These are phyloP conservation scores for Sipha flava DNA, from an alignment of 1,140 invertebrate species.

Conservation along the genomic window DNA sequence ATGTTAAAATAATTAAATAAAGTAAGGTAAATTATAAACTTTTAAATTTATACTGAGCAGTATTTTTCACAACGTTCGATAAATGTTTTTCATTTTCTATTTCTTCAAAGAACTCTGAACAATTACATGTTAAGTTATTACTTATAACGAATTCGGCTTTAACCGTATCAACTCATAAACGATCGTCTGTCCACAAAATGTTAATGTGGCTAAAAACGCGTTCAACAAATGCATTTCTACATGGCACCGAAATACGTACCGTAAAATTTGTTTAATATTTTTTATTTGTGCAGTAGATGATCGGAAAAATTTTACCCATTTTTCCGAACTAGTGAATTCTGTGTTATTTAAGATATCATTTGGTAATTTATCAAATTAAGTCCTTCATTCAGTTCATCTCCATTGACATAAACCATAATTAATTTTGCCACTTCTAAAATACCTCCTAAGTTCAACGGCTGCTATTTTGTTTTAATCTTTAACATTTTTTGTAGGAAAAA, in stretches of 20 bases:
- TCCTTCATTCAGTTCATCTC: too few relatives aligned
- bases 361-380: too few relatives aligned
- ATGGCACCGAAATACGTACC: background rate
- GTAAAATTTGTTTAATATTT: background rate
- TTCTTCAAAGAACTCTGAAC: background rate
- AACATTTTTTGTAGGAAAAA: background rate
- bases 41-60: too few relatives aligned
- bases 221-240: background rate
- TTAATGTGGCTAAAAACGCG: background rate
- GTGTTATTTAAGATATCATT: too few relatives aligned
- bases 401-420: too few relatives aligned
- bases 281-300: background rate
- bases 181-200: background rate
- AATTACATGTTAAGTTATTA: background rate
- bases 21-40: too few relatives aligned
- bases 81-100: background rate
- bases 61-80: background rate
- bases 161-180: background rate
- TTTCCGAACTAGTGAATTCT: too few relatives aligned
- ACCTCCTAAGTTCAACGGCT: background rate
- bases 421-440: background rate
- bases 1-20: too few relatives aligned
- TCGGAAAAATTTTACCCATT: background rate
- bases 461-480: background rate
- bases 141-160: background rate